Conservation (phyloP, 2,888 invertebrate genomes). For the Cyclophora albipunctata region DNA sequence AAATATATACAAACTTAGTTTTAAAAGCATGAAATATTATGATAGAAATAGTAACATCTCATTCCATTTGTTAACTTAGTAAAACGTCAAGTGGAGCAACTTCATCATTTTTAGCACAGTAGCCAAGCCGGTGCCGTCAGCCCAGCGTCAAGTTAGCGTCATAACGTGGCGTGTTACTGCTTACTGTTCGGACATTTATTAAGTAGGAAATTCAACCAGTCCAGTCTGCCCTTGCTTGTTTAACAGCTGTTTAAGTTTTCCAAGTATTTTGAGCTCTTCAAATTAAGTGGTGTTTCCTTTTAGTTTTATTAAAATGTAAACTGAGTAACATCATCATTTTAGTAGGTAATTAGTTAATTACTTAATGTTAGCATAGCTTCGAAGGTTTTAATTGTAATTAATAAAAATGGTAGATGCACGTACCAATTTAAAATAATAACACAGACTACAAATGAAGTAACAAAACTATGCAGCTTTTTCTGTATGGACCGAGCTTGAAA, state of each 20-base stretch:
- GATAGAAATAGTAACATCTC: slow-evolving; percentile 4
- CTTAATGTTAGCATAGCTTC: too few relatives aligned
- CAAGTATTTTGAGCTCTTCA: slow-evolving; percentile 17
- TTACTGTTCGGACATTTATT: slow-evolving; percentile 50
- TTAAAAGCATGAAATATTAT: too few relatives aligned
- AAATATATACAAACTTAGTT: too few relatives aligned
- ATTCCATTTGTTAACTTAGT: slow-evolving; percentile 22
- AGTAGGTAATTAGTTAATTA: too few relatives aligned
- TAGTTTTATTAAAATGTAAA: too few relatives aligned
- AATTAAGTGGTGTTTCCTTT: slow-evolving; percentile 3
- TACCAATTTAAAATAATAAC: too few relatives aligned
- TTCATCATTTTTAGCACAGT: slow-evolving; percentile 49
- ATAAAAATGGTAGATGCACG: too few relatives aligned
- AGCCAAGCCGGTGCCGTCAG: slow-evolving; percentile 28
- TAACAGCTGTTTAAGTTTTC: slow-evolving; percentile 31
- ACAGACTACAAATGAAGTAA: too few relatives aligned
- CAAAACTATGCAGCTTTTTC: too few relatives aligned
- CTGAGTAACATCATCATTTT: too few relatives aligned
- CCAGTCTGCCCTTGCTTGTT: slow-evolving; percentile 28
- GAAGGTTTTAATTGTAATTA: too few relatives aligned
- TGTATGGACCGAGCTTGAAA: too few relatives aligned
- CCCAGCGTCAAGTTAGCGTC: slow-evolving; percentile 57
- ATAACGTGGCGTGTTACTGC: slow-evolving; percentile 24
- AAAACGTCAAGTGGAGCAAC: slow-evolving; percentile 25
- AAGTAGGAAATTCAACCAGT: slow-evolving; percentile 46